These are phyloP conservation scores for Parazoanthus swiftii DNA, from an alignment of 92 coral and sea anemone species.

Conservation along the genomic window DNA sequence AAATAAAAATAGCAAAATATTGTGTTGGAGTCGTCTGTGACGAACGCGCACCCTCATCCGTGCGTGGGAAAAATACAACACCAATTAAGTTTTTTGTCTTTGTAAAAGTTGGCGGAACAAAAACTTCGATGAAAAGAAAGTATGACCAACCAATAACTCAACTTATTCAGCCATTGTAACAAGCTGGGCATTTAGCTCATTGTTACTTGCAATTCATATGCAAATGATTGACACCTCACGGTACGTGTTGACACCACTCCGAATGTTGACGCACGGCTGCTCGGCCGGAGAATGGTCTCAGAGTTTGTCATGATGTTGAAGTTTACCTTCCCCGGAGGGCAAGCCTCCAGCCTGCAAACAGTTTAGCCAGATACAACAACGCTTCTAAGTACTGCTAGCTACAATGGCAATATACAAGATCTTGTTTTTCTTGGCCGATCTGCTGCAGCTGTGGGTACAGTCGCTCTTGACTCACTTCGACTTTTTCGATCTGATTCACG, in stretches of 20 bases:
- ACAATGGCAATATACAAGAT: slow-evolving; percentile 10
- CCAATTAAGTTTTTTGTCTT: too few relatives aligned
- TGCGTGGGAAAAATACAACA: too few relatives aligned
- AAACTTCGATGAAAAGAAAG: slow-evolving; percentile 25
- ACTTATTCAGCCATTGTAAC: background rate
- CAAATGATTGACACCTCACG: slow-evolving; percentile 8
- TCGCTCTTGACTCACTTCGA: slow-evolving; percentile 55
- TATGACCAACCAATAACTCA: background rate
- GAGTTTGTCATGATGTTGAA: background rate
- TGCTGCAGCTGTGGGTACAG: slow-evolving; percentile 16
- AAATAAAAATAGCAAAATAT: too few relatives aligned
- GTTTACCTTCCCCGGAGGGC: background rate
- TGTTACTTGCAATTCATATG: background rate
- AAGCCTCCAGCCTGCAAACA: background rate
- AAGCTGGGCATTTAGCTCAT: too few relatives aligned
- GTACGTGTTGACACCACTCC: background rate
- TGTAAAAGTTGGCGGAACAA: background rate
- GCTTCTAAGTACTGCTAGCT: background rate
- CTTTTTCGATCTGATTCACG: slow-evolving; percentile 49
- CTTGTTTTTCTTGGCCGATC: slow-evolving; percentile 19
- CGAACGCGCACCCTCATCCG: too few relatives aligned
- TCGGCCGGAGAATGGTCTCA: background rate
- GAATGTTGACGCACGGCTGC: background rate
- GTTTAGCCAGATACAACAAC: background rate
- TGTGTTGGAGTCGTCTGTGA: too few relatives aligned